A percentile compares a stretch with the other conserved stretches of the same genome.
Conservation (phyloP, 2,888 invertebrate genomes). For the Macaria notata region DNA sequence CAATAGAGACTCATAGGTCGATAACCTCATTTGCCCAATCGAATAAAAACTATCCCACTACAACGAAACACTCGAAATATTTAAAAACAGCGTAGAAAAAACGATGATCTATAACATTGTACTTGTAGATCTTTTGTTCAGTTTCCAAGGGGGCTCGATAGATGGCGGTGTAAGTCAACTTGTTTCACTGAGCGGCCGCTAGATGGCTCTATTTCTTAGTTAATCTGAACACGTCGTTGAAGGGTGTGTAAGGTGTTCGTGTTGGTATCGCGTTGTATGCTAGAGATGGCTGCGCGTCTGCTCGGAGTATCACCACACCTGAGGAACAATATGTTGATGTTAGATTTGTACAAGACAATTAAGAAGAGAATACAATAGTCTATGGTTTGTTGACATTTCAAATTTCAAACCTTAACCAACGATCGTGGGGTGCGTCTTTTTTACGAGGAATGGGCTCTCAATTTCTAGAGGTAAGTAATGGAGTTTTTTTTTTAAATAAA, state of each 20-base stretch:
- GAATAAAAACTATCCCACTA: too few species aligned
- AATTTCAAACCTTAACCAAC: too few species aligned
- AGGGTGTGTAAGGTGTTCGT: conserved; percentile 72
- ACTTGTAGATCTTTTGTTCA: conserved; percentile 53
- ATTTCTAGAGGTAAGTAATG: too few species aligned
- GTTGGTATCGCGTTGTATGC: conserved; percentile 73
- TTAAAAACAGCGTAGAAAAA: conserved; percentile 14
- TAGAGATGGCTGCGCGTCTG: conserved; percentile 84
- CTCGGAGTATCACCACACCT: conserved; percentile 92
- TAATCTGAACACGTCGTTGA: conserved; percentile 75
- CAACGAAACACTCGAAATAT: conserved; percentile 18
- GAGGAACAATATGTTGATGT: conserved; percentile 27
- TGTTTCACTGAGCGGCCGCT: conserved; percentile 37
- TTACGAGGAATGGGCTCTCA: too few species aligned
- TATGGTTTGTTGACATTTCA: too few species aligned
- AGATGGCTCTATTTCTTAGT: conserved; percentile 54
- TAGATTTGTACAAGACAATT: neutral
- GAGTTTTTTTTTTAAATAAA: too few species aligned
- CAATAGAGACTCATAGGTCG: too few species aligned
- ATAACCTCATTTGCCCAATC: too few species aligned
- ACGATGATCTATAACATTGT: conserved; percentile 42
- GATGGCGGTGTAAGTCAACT: conserved; percentile 39
- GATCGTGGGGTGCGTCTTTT: too few species aligned
- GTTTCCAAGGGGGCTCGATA: conserved; percentile 31
- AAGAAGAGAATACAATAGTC: too few species aligned